phyloP scores from a whole-genome alignment of 2,113 vertebrate genomes.

The Aphyosemion australe region DNA sequence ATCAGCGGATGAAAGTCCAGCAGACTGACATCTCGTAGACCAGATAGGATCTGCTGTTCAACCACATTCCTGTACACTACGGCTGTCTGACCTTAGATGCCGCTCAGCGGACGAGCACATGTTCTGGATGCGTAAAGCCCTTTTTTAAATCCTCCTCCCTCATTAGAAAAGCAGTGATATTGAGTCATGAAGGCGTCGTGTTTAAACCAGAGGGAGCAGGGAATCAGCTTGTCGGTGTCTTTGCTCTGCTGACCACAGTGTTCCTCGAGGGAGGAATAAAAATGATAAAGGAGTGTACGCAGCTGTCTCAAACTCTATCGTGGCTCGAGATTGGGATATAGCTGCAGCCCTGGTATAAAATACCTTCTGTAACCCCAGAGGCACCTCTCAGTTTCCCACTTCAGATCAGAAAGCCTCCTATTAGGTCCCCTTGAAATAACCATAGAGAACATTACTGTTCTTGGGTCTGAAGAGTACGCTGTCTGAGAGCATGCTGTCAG shows the following conservation, averaged over 20 bases:
- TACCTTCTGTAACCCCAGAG: slow-evolving; percentile 9
- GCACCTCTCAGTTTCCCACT: slow-evolving; percentile 12
- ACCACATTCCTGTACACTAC: background rate
- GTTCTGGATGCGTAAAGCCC: background rate
- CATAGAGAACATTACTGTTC: slow-evolving; percentile 34
- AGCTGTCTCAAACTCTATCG: slow-evolving; percentile 1
- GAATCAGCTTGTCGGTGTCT: slow-evolving; percentile 1
- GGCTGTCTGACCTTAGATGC: slow-evolving; percentile 27
- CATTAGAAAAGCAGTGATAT: slow-evolving; percentile 14
- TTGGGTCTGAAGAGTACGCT: slow-evolving; percentile 6
- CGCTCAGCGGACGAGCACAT: background rate
- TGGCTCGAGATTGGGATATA: slow-evolving; percentile 1
- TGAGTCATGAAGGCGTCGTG: background rate
- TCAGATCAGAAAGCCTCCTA: background rate
- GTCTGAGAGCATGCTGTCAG: slow-evolving; percentile 30
- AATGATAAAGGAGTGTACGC: background rate
- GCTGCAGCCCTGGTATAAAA: slow-evolving; percentile 1
- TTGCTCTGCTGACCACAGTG: slow-evolving; percentile 15
- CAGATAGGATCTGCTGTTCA: background rate
- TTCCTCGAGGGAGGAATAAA: slow-evolving; percentile 35
- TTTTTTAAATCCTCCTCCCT: slow-evolving; percentile 14
- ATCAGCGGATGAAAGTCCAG: slow-evolving; percentile 3
- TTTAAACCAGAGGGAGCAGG: slow-evolving; percentile 1
- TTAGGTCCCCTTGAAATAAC: slow-evolving; percentile 37
- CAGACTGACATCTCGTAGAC: slow-evolving; percentile 6